Percentiles rank a stretch among this genome's conserved stretches.
Conservation (phyloP, 2,797 vertebrate species). For the Acrossocheilus wenchowensis region DNA sequence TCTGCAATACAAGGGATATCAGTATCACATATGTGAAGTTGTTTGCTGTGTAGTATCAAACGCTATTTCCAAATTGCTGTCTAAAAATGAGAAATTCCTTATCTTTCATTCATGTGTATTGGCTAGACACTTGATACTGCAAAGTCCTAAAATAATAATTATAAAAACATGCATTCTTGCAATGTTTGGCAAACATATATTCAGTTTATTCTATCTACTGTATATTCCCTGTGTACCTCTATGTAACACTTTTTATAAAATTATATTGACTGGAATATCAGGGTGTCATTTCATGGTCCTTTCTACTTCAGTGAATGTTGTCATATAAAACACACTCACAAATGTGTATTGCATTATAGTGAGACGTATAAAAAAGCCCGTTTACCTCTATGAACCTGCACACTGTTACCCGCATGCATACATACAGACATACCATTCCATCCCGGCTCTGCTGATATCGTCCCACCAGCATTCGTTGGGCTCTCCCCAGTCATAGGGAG, state of each 20-base stretch:
- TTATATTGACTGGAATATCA: neutral
- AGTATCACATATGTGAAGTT: neutral
- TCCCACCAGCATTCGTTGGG: conserved; percentile 99
- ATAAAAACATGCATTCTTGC: neutral
- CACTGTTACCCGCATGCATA: conserved; percentile 4
- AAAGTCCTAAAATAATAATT: neutral
- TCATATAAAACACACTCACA: neutral
- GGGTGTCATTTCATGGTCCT: neutral
- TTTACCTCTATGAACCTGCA: neutral
- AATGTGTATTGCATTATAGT: neutral
- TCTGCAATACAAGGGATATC: neutral
- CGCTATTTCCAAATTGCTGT: neutral
- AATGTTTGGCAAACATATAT: neutral
- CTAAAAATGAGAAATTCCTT: neutral
- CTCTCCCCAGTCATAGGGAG: conserved; percentile 84
- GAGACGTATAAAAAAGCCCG: neutral
- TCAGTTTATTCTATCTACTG: neutral
- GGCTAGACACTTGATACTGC: neutral
- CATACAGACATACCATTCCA: conserved; percentile 89
- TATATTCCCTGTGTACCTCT: neutral
- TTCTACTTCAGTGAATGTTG: neutral
- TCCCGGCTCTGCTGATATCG: conserved; percentile 91
- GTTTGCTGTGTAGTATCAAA: neutral
- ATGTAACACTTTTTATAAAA: neutral
- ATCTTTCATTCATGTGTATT: neutral